phyloP scores from a whole-genome alignment of 2,888 invertebrate genomes.

The Dryadula phaetusa region DNA sequence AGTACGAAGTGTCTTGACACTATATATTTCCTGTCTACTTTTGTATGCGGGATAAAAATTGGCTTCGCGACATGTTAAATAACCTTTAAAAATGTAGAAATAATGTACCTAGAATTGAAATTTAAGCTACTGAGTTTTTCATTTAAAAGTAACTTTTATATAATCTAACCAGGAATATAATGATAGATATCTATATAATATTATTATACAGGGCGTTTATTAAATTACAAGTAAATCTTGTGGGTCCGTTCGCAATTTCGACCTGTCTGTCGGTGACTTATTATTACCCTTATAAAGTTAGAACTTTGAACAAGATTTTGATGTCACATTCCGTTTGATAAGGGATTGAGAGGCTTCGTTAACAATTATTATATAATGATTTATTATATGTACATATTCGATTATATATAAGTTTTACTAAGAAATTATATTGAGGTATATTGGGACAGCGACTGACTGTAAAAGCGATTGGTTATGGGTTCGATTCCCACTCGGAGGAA shows the following conservation, averaged over 20 bases:
- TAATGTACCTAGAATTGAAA: too few species aligned
- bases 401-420: too few species aligned
- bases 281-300: background rate
- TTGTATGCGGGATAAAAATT: too few species aligned
- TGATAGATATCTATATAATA: too few species aligned
- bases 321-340: constrained; percentile 23
- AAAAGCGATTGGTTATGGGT: background rate
- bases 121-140: too few species aligned
- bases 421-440: background rate
- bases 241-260: background rate
- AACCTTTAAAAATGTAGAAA: too few species aligned
- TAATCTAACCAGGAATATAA: too few species aligned
- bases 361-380: constrained; percentile 8
- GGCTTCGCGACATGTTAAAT: too few species aligned
- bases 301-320: constrained; percentile 20
- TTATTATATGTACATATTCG: background rate
- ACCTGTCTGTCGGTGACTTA: constrained; percentile 21
- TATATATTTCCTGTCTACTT: too few species aligned
- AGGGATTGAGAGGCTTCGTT: constrained; percentile 13
- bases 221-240: background rate
- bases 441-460: background rate
- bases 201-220: background rate
- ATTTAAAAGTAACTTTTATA: too few species aligned
- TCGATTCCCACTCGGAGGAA: background rate
- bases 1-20: too few species aligned